Evolutionary conservation across 1,140 invertebrate species (phyloP), one percentile per base, ranked within the genome.

Genomic region (Oreohelix idahoensis): DNA sequence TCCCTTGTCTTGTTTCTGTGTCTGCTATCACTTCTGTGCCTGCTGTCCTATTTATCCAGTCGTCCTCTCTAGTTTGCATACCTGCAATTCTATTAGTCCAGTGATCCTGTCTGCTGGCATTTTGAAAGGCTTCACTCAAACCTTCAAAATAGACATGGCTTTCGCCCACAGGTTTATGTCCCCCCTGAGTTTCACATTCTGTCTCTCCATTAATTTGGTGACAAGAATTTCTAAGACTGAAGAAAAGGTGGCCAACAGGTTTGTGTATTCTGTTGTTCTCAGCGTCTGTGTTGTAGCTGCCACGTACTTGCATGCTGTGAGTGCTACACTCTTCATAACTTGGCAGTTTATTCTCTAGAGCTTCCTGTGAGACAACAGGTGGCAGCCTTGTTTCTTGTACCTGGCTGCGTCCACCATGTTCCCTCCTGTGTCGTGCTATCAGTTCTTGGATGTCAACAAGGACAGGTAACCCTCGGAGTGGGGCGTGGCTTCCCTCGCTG

Each of bases 381-480:
- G 75, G 75, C 17, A 77, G 49, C n/a, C 63, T 5, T 13, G 63
- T 66, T 66, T 66, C n/a, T 23, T 58, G 51, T 29, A 8, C n/a
- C 11, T 51, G 29, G 8, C 45, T 23, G n/a, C 2, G 36, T 20
- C 2, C 42, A 1, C 42, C 75, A 29, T 58, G 26, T 53, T 58
- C 71, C n/a, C 42, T 39, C 42, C 75, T 51, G 49, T 77, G 75
- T 49, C 49, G 26, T 39, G 75, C 75, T 36, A 77, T 49, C 23
- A 77, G 49, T 36, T 39, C 75, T 32, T 32, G 32, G 45, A 77
- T 45, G 45, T 77, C 75, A 1, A 77, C 75, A 39, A 77, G 42
- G 13, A 45, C 36, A 53, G 75, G 75, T 13, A 77, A 36, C n/a
- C 39, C 49, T 2, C 42, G 39, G n/a, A 73, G 29, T 32, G 45